These are phyloP conservation scores for Junonia oenone DNA, from an alignment of 2,888 invertebrate species.

Conservation along the genomic window DNA sequence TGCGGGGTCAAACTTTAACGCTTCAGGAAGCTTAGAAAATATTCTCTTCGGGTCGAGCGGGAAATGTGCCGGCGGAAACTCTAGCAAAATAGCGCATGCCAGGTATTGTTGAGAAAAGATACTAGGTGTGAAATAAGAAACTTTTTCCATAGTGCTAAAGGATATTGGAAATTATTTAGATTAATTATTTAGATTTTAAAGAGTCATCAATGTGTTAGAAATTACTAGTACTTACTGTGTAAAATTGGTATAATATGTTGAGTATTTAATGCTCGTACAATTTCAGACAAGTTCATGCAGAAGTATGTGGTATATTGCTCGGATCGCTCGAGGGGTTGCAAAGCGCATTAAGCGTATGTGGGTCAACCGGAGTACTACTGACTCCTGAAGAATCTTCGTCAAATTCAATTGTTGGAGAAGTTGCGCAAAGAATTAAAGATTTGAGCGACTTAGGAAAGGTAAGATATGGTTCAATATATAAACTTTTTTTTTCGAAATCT, in stretches of 20 bases:
- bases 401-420: constrained; percentile 79
- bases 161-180: no score
- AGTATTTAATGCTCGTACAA: no score
- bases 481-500: no score
- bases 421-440: constrained; percentile 82
- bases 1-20: constrained; percentile 78
- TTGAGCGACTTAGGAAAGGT: constrained; percentile 85
- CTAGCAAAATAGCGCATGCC: constrained; percentile 82
- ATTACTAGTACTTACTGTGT: no score
- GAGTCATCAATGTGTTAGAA: no score
- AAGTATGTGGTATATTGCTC: constrained; percentile 90
- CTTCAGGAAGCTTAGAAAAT: constrained; percentile 81
- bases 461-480: constrained; percentile 21
- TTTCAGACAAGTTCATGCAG: constrained; percentile 83
- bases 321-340: constrained; percentile 93
- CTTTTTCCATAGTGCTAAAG: background rate
- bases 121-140: background rate
- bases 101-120: constrained; percentile 47
- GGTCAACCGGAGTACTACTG: constrained; percentile 77
- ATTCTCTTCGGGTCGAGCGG: constrained; percentile 77
- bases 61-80: constrained; percentile 80
- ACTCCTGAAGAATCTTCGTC: constrained; percentile 75
- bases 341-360: constrained; percentile 85
- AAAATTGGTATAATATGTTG: no score
- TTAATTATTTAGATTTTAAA: no score